Conservation (phyloP, 2,888 invertebrate genomes). For the Lysandra coridon region DNA sequence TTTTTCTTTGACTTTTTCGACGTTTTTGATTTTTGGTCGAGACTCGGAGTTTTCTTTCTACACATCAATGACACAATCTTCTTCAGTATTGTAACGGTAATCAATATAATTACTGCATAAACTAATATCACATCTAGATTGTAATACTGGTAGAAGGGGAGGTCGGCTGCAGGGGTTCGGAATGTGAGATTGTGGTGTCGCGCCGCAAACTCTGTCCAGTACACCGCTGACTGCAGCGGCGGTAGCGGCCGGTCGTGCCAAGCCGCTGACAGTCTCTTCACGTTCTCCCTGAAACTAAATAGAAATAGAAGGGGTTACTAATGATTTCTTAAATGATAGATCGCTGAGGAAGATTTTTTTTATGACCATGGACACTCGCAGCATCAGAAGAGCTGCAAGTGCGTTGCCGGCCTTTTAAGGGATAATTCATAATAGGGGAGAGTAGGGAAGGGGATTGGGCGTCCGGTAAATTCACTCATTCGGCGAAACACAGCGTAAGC, state of each 20-base stretch:
- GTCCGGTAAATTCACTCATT: too few species aligned
- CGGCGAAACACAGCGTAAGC: too few species aligned
- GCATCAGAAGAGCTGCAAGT: too few species aligned
- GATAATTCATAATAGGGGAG: too few species aligned
- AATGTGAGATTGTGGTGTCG: conserved; percentile 71
- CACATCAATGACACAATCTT: conserved; percentile 40
- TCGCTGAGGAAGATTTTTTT: too few species aligned
- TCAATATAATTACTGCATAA: conserved; percentile 40
- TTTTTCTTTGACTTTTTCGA: conserved; percentile 42
- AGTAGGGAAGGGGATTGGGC: too few species aligned
- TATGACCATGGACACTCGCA: too few species aligned
- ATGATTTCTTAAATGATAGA: not conserved
- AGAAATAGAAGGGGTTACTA: not conserved
- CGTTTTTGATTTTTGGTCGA: conserved; percentile 35
- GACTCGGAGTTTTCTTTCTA: conserved; percentile 34
- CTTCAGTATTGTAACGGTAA: conserved; percentile 41
- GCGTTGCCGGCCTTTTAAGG: too few species aligned
- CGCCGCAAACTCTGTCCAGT: conserved; percentile 83
- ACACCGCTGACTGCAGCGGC: conserved; percentile 81
- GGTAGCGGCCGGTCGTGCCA: conserved; percentile 82
- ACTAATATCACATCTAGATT: conserved; percentile 58
- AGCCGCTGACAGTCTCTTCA: conserved; percentile 70
- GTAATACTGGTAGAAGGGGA: conserved; percentile 76
- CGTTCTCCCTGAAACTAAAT: conserved; percentile 66
- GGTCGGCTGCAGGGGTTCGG: conserved; percentile 76